phyloP scores from a whole-genome alignment of 2,113 vertebrate genomes.

The Urocolius indicus region DNA sequence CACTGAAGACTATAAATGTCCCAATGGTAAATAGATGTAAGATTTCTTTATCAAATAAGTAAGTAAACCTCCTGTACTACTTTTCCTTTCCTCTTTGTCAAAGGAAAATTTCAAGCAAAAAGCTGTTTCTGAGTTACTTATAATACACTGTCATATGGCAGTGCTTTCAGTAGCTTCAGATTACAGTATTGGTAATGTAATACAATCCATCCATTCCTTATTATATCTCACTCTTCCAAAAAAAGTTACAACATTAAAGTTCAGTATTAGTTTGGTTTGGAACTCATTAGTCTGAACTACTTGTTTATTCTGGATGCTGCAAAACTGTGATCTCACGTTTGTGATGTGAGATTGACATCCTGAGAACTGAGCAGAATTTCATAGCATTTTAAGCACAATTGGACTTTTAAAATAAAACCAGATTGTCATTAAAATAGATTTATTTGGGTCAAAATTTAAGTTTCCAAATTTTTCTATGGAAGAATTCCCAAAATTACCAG shows the following conservation, averaged over 20 bases:
- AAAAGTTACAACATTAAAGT: not conserved
- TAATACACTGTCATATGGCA: not conserved
- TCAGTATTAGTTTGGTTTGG: slow-evolving; percentile 21
- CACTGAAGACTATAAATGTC: slow-evolving; percentile 25
- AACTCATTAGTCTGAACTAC: not conserved
- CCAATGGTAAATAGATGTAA: not conserved
- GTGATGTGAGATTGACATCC: slow-evolving; percentile 28
- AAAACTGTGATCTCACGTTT: slow-evolving; percentile 40
- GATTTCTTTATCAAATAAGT: not conserved
- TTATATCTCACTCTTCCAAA: not conserved
- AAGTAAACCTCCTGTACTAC: not conserved
- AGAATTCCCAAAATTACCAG: not conserved
- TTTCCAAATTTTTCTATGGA: not conserved
- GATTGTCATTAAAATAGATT: not conserved
- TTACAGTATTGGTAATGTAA: not conserved
- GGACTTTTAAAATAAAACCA: slow-evolving; percentile 5
- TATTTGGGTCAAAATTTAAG: not conserved
- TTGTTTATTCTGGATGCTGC: slow-evolving; percentile 34
- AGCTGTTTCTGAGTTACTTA: not conserved
- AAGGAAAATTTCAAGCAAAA: not conserved
- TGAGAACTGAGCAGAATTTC: slow-evolving; percentile 12
- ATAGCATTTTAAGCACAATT: not conserved
- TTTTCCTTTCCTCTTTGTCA: not conserved
- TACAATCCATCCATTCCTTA: not conserved
- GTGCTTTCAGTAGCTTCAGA: not conserved